phyloP scores from a whole-genome alignment of 2,888 invertebrate species.

The Scrobipalpa atriplicella region DNA sequence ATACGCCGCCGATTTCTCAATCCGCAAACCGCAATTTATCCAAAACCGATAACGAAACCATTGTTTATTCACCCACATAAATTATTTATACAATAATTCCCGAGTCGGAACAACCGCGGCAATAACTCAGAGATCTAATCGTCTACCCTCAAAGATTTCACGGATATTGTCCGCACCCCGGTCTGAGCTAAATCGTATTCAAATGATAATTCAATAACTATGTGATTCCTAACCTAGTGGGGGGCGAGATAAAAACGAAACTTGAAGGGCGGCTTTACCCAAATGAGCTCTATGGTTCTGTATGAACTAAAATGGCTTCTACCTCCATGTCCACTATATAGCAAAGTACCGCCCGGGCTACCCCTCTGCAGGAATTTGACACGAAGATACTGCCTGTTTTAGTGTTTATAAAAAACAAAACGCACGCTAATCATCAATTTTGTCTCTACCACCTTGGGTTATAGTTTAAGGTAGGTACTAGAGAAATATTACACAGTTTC shows the following conservation, averaged over 20 bases:
- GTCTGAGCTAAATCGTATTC: slow-evolving; percentile 70
- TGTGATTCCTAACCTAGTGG: slow-evolving; percentile 68
- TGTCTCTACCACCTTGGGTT: too few species aligned
- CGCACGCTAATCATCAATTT: too few species aligned
- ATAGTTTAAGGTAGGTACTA: too few species aligned
- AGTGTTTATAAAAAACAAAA: too few species aligned
- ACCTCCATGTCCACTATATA: too few species aligned
- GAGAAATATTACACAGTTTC: too few species aligned
- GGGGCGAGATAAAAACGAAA: slow-evolving; percentile 63
- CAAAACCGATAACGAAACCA: slow-evolving; percentile 5
- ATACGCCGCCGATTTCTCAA: not conserved
- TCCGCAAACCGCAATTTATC: not conserved
- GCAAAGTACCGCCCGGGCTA: too few species aligned
- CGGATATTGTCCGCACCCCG: slow-evolving; percentile 67
- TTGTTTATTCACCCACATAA: slow-evolving; percentile 21
- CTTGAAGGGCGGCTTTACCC: not conserved
- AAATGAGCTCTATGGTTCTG: slow-evolving; percentile 26
- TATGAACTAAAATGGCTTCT: slow-evolving; percentile 9
- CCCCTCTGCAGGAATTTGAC: too few species aligned
- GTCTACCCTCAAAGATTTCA: slow-evolving; percentile 70
- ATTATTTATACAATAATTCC: slow-evolving; percentile 29
- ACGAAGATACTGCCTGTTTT: too few species aligned
- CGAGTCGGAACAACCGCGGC: slow-evolving; percentile 17
- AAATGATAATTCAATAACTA: slow-evolving; percentile 80
- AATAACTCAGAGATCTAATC: slow-evolving; percentile 51